phyloP scores from a whole-genome alignment of 2,888 invertebrate species.

The Tinea trinotella region DNA sequence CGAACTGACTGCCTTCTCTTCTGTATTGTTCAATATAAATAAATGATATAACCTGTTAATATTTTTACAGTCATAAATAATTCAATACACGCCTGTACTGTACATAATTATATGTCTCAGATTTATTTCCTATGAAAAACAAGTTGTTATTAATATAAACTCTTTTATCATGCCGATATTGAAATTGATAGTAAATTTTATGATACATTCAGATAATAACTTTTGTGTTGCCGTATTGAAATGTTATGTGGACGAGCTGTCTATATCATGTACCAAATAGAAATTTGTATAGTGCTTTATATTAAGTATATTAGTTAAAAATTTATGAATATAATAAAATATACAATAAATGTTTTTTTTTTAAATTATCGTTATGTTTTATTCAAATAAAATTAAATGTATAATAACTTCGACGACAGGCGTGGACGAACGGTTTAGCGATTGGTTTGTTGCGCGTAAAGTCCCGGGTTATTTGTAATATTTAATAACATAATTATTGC shows the following conservation, averaged over 20 bases:
- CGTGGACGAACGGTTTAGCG: too few relatives aligned
- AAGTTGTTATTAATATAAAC: not conserved
- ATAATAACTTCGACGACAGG: too few relatives aligned
- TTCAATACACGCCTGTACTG: not conserved
- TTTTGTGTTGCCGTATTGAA: constrained; percentile 4
- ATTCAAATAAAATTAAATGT: too few relatives aligned
- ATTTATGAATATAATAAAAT: not conserved
- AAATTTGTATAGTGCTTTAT: too few relatives aligned
- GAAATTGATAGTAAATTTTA: constrained; percentile 14
- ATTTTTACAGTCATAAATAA: not conserved
- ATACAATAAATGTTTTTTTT: too few relatives aligned
- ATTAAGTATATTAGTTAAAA: not conserved
- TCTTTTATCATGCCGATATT: constrained; percentile 12
- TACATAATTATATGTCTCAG: not conserved
- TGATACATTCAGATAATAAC: constrained; percentile 4
- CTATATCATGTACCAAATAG: not conserved
- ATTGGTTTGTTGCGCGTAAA: too few relatives aligned
- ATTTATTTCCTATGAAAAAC: constrained; percentile 13
- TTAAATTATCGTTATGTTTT: too few relatives aligned
- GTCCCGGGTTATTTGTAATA: too few relatives aligned
- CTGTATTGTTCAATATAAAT: too few relatives aligned
- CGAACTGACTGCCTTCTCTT: too few relatives aligned
- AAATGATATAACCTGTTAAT: too few relatives aligned
- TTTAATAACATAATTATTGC: too few relatives aligned
- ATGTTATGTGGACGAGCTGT: not conserved